Evolutionary conservation across 2,888 invertebrate species (phyloP).

Genomic region (Sthenelais limicola): DNA sequence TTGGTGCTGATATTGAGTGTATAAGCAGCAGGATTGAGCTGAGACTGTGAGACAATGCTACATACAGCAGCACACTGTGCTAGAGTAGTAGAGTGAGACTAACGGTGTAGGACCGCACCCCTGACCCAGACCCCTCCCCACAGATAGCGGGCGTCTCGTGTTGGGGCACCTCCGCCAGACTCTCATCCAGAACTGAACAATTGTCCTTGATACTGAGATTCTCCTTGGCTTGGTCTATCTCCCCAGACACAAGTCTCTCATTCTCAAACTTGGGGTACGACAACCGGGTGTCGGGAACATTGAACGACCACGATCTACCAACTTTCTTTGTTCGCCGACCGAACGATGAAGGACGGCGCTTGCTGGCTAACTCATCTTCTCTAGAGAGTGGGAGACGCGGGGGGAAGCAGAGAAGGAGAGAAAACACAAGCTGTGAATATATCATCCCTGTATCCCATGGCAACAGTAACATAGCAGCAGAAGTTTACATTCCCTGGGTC

Average conservation of each 20-base stretch:
- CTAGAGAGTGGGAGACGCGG: neutral
- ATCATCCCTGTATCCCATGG: too few species aligned
- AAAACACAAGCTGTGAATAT: too few species aligned
- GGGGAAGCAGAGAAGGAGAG: neutral
- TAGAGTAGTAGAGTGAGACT: neutral
- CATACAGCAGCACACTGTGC: too few species aligned
- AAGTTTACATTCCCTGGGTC: too few species aligned
- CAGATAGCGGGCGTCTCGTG: neutral
- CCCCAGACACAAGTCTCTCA: constrained; percentile 49
- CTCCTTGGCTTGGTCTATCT: neutral
- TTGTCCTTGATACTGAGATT: neutral
- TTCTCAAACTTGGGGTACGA: constrained; percentile 52
- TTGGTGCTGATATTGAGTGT: too few species aligned
- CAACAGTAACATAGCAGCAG: too few species aligned
- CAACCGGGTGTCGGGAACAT: constrained; percentile 49
- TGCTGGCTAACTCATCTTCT: constrained; percentile 5
- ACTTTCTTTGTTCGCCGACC: constrained; percentile 35
- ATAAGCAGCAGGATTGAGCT: too few species aligned
- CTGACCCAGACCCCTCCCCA: neutral
- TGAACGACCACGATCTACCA: constrained; percentile 41
- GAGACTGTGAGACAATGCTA: too few species aligned
- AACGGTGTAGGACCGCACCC: constrained; percentile 18
- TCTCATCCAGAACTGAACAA: too few species aligned
- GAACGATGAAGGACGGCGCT: constrained; percentile 7
- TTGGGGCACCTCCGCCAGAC: constrained; percentile 29